phyloP scores from a whole-genome alignment of 2,113 vertebrate species.

The Euleptes europaea region DNA sequence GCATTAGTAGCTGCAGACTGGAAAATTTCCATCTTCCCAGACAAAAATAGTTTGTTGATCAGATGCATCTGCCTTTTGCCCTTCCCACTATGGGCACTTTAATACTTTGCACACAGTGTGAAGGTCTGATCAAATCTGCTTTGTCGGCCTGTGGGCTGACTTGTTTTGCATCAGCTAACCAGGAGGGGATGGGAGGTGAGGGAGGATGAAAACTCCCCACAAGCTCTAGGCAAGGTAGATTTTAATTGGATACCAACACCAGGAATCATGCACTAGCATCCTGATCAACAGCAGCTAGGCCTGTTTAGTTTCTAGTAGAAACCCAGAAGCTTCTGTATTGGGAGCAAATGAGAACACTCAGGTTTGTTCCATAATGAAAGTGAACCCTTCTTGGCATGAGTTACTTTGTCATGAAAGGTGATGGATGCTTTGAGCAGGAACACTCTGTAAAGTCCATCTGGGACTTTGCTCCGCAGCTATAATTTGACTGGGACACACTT shows the following conservation, averaged over 20 bases:
- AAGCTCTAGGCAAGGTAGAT: neutral
- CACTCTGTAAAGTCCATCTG: slow-evolving; percentile 12
- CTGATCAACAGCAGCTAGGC: neutral
- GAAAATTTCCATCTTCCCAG: slow-evolving; percentile 33
- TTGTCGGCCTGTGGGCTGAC: slow-evolving; percentile 58
- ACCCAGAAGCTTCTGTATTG: slow-evolving; percentile 19
- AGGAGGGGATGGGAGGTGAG: neutral
- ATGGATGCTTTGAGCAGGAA: neutral
- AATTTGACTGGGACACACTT: slow-evolving; percentile 11
- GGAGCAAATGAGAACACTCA: slow-evolving; percentile 4
- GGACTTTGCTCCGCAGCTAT: rapidly evolving
- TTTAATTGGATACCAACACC: slow-evolving; percentile 32
- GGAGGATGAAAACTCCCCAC: neutral
- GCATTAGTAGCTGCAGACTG: slow-evolving; percentile 45
- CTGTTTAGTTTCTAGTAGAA: neutral
- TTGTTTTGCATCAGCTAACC: slow-evolving; percentile 49
- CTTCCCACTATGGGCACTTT: slow-evolving; percentile 14
- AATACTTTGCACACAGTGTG: slow-evolving; percentile 55
- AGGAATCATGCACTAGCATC: slow-evolving; percentile 32
- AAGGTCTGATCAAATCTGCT: slow-evolving; percentile 58
- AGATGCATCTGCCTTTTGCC: slow-evolving; percentile 22
- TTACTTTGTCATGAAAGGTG: slow-evolving; percentile 2
- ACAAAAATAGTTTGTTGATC: slow-evolving; percentile 41
- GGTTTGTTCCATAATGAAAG: neutral
- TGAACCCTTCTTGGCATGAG: slow-evolving; percentile 1